Evolutionary conservation across 2,888 invertebrate genomes (phyloP), one percentile per base, ranked within the genome.

Genomic region (Piscicola geometra): DNA sequence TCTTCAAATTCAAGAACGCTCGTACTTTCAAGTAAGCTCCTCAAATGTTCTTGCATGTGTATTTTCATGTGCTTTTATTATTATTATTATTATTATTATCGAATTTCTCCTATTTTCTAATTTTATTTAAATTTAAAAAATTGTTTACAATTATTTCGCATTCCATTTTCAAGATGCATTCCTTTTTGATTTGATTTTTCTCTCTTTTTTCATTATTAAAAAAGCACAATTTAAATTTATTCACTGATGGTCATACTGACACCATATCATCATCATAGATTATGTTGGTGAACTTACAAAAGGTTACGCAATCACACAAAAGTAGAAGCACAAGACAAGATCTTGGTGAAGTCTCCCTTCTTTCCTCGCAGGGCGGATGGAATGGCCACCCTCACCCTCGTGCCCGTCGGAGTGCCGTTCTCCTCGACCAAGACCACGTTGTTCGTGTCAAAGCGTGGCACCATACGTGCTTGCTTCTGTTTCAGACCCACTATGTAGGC

Each of bases 401-500:
- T 99, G 28, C 99, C 99, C 1, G 97, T 86, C 0, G 99, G 99
- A 21, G 92, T 91, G 28, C 97, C 98, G 82, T 89, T 92, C 82
- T 98, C 95, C 83, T 98, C 96, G 64, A 99, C 91, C 0, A 99
- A 87, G 0, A 99, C 98, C 75, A 98, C 87, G 86, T 99, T 99
- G 84, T 98, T 98, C 82, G 91, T 92, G 85, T 98, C 97, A 85
- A 93, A 94, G 84, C 91, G 91, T 0, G 97, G 96, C 52, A 93
- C 88, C 85, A 91, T 91, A 0, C 90, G 86, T 76, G 89, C 88
- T 84, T 95, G 95, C 74, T 89, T 90, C 83, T 92, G 92, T 83
- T 92, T 93, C 71, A 93, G 87, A 0, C 97, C 97, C 1, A 94
- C 93, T 35, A 94, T 88, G 78, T 94, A 92, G 25, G 60, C 60